These are phyloP conservation scores for Dendroctonus ponderosae DNA, from an alignment of 1,140 invertebrate species.

Conservation along the genomic window DNA sequence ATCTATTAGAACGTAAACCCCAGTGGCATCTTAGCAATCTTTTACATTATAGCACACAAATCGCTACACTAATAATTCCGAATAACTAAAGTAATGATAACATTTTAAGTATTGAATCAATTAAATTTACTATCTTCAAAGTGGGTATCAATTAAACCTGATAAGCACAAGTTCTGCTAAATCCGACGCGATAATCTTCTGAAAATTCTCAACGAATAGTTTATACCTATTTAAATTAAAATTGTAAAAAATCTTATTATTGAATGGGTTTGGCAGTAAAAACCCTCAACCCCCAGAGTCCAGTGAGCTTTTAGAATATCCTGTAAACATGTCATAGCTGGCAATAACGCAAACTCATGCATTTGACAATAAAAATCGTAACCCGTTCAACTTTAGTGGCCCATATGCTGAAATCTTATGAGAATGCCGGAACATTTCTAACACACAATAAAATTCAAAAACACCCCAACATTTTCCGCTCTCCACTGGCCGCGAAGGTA, in stretches of 20 bases:
- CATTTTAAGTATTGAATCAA: too few species aligned
- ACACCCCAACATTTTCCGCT: constrained; percentile 34
- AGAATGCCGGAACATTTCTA: constrained; percentile 21
- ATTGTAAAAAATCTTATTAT: not conserved
- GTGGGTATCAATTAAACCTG: too few species aligned
- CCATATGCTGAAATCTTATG: constrained; percentile 28
- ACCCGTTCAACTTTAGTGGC: constrained; percentile 22
- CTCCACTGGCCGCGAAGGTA: constrained; percentile 44
- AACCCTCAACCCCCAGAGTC: not conserved
- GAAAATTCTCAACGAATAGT: too few species aligned
- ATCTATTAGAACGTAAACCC: too few species aligned
- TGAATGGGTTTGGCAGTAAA: not conserved
- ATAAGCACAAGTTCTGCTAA: too few species aligned
- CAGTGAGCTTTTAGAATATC: not conserved
- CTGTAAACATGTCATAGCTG: not conserved
- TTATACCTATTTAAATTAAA: not conserved
- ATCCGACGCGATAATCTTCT: too few species aligned
- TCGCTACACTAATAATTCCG: too few species aligned
- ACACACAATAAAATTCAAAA: constrained; percentile 35
- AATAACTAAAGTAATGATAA: too few species aligned
- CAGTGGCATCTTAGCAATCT: too few species aligned
- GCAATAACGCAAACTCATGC: constrained; percentile 11
- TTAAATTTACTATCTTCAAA: too few species aligned
- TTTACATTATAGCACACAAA: too few species aligned
- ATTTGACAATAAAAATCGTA: constrained; percentile 18